Evolutionary conservation across 2,888 invertebrate species (phyloP), one percentile per base, ranked within the genome.

Genomic region (Anthophora plumipes): DNA sequence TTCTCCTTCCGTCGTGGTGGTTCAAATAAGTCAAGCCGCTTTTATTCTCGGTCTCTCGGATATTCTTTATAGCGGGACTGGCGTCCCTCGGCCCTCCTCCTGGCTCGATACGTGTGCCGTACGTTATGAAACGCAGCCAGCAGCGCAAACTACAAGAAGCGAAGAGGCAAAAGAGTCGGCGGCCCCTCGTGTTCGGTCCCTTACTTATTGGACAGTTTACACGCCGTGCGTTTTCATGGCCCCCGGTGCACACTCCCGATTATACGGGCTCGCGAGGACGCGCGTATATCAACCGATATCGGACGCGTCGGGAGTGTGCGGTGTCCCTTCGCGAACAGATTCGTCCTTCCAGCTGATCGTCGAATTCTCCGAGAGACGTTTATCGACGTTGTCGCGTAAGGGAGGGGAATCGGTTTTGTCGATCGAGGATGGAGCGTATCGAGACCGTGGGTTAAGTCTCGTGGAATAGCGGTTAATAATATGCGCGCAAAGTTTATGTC

Each of bases 161-260:
- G 84, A 85, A 86, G 86, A 88, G 83, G 82, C 88, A 90, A 90
- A 90, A 89, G 87, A 80, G 73, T 31, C n/a, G 66, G 83, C 66
- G 84, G 77, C 80, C 84, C n/a, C 48, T 39, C 90, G 78, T 91
- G 90, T 91, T 91, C 90, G 81, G 88, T 89, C 74, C 88, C 88
- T 92, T 92, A 92, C 92, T 92, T 92, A 92, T 92, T 92, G 90
- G 92, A 92, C 91, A 91, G 91, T 91, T 92, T 92, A 92, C 92
- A 92, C 91, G 89, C 89, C 81, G 87, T 78, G 80, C 68, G 70
- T 80, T 86, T 80, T 75, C 80, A 67, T 80, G 73, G 67, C 76
- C 54, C 48, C 22, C 69, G 59, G 37, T 55, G 52, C 22, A 14
- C 46, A 25, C 71, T 37, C 50, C 12, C 37, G 41, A 41, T 71